Percentiles rank a stretch among this genome's conserved stretches.
Evolutionary conservation across 2,113 vertebrate genomes (phyloP).

Genomic region (Chloropsis hardwickii): DNA sequence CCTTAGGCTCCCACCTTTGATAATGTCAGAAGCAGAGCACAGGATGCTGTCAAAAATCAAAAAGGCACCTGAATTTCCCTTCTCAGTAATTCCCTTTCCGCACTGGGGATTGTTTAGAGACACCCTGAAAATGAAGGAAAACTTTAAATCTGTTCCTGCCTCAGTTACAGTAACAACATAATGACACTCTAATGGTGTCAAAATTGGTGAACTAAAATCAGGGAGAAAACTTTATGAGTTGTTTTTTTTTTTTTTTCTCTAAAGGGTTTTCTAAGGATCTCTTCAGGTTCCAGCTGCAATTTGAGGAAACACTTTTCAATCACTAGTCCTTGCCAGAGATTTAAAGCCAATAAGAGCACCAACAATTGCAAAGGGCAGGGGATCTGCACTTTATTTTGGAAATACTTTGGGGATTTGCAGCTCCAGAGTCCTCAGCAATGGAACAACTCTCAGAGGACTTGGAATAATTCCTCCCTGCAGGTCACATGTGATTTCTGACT

Average conservation of each 20-base stretch:
- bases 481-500: neutral
- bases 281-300: neutral
- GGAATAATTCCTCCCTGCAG: constrained; percentile 3
- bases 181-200: neutral
- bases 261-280: neutral
- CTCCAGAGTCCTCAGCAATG: neutral
- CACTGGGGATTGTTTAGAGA: neutral
- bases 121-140: neutral
- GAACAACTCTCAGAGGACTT: neutral
- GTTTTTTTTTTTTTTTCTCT: too few relatives aligned
- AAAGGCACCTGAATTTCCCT: neutral
- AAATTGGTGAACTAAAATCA: neutral
- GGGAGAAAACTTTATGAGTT: neutral
- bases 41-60: neutral
- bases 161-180: neutral
- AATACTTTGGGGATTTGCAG: neutral
- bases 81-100: neutral
- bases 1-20: neutral
- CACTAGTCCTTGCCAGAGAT: neutral
- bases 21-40: neutral
- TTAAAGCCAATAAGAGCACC: neutral
- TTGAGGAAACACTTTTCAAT: neutral
- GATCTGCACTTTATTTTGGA: neutral
- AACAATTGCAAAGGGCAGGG: neutral
- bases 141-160: neutral